Evolutionary conservation across 1,140 invertebrate species (phyloP), one percentile per base, ranked within the genome.

Genomic region (Ganaspis sp.): DNA sequence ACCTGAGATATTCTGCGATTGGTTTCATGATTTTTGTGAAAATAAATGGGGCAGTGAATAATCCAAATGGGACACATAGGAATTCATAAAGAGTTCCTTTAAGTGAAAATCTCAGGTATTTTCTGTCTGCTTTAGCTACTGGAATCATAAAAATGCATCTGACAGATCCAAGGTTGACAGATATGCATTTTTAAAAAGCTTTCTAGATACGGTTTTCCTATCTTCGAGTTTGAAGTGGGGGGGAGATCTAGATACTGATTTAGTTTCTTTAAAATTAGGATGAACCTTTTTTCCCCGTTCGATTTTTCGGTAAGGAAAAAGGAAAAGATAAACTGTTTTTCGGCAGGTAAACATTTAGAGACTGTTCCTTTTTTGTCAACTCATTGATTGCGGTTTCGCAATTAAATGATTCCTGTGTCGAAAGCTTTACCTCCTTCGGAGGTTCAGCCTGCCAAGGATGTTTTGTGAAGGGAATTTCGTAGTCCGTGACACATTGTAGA

Each of bases 331-430:
- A 42, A 42, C 40, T 42, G 40, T 12, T n/a, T n/a, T n/a, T 42
- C 11, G 9, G 11, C 40, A 12, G 40, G 40, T 42, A 2, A n/a
- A 9, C 75, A 76, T 29, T 29, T 23, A 1, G 21, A 9, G 11
- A 76, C 29, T 12, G 34, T 34, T 0, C 54, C 75, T 37, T 76
- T 42, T 54, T 19, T 40, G 53, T n/a, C 17, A 49, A 49, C n/a
- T n/a, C 15, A 17, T 49, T 5, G 2, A 49, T 49, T 49, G 45
- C 45, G 12, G 1, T 49, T 49, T 17, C 53, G 19, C 19, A 23
- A 11, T 58, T 9, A 8, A 23, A 8, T 23, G 23, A 2, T 23
- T 58, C 53, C 11, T 58, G 6, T 9, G 0, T 11, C 1, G 21
- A 23, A 4, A 26, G 6, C 19, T 12, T 23, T 23, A 1, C 21